Conservation (phyloP, 2,113 vertebrate genomes). For the Muntiacus reevesi region DNA sequence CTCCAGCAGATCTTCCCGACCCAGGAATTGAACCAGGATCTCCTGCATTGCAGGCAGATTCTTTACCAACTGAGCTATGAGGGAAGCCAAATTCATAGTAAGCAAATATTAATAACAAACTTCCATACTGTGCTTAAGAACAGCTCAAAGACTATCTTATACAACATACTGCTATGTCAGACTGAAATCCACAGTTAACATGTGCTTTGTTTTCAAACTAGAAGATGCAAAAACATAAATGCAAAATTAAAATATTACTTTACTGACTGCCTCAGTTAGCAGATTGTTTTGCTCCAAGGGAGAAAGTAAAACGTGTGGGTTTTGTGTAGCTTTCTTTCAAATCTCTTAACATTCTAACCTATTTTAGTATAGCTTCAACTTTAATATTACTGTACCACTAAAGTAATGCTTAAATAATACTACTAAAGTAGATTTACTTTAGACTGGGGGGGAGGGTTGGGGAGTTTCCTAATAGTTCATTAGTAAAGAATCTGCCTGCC, state of each 20-base stretch:
- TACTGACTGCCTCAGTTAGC: not conserved
- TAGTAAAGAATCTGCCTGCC: not conserved
- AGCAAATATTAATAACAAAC: slow-evolving; percentile 60
- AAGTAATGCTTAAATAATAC: not conserved
- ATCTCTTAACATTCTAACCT: not conserved
- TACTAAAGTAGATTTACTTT: not conserved
- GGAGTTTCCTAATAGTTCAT: not conserved
- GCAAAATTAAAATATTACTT: not conserved
- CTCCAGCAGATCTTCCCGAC: not conserved
- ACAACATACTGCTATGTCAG: not conserved
- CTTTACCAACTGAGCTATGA: not conserved
- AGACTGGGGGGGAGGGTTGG: not conserved
- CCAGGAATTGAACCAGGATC: not conserved
- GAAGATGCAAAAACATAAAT: not conserved
- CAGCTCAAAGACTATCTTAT: slow-evolving; percentile 48
- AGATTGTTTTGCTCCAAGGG: not conserved
- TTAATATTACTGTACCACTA: not conserved
- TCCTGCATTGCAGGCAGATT: not conserved
- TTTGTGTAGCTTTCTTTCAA: not conserved
- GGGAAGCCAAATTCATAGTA: slow-evolving; percentile 25
- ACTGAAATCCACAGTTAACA: slow-evolving; percentile 18
- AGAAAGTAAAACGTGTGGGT: not conserved
- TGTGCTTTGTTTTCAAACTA: slow-evolving; percentile 18
- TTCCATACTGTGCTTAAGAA: slow-evolving; percentile 33
- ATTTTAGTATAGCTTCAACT: not conserved